A percentile compares a stretch with the other conserved stretches of the same genome.
Evolutionary conservation across 2,797 vertebrate genomes (phyloP).

Genomic region (Siniperca undulata): DNA sequence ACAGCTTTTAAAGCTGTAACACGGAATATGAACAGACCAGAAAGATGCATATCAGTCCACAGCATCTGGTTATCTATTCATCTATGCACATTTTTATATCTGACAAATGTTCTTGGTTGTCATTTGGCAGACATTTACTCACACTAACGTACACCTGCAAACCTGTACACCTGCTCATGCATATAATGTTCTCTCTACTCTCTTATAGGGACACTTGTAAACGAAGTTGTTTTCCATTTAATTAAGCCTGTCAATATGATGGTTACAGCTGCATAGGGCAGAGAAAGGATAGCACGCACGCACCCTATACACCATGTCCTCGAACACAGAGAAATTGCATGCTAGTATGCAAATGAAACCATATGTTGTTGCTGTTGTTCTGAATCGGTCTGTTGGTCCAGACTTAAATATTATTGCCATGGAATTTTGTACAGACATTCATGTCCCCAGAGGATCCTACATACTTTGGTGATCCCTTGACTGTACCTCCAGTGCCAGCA

Average conservation of each 20-base stretch:
- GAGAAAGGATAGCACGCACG: neutral
- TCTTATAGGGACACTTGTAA: conserved; percentile 34
- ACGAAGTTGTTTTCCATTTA: conserved; percentile 57
- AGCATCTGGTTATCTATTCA: conserved; percentile 64
- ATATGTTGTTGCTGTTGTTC: neutral
- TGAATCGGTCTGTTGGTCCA: too few relatives aligned
- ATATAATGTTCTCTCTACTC: conserved; percentile 59
- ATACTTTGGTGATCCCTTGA: neutral
- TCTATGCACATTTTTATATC: conserved; percentile 62
- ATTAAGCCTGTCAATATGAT: conserved; percentile 49
- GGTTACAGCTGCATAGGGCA: conserved; percentile 25
- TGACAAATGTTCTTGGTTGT: conserved; percentile 65
- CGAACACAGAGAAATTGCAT: neutral
- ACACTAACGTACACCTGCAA: conserved; percentile 51
- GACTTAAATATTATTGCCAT: neutral
- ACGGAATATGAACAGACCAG: conserved; percentile 11
- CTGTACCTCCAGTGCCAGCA: neutral
- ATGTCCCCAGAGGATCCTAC: too few relatives aligned
- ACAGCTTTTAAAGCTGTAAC: conserved; percentile 29
- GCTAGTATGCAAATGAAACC: conserved; percentile 5
- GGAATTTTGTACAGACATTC: too few relatives aligned
- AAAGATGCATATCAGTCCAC: conserved; percentile 50
- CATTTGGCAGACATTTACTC: conserved; percentile 71
- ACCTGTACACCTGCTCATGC: conserved; percentile 73
- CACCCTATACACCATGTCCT: neutral